These are phyloP conservation scores for Leptopilina boulardi DNA, from an alignment of 1,140 invertebrate genomes.

Conservation along the genomic window DNA sequence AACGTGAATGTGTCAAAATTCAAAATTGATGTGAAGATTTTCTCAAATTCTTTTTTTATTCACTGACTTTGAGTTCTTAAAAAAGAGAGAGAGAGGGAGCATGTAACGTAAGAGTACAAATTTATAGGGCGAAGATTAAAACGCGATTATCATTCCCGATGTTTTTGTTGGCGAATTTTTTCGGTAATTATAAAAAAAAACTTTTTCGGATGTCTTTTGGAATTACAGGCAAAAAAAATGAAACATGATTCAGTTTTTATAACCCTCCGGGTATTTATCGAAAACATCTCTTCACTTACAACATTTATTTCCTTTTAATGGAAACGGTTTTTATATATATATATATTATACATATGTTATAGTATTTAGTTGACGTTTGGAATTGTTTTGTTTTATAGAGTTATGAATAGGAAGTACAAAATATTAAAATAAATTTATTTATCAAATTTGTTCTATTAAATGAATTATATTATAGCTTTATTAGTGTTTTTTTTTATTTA, in stretches of 20 bases:
- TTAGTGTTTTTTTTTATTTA: background rate
- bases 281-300: background rate
- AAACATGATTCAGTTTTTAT: constrained; percentile 7
- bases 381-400: background rate
- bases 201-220: constrained; percentile 31
- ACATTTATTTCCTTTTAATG: background rate
- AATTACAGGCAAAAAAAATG: constrained; percentile 4
- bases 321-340: background rate
- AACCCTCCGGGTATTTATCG: background rate
- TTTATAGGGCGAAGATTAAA: constrained; percentile 41
- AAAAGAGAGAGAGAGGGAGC: constrained; percentile 61
- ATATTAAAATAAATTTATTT: background rate
- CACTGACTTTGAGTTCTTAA: constrained; percentile 71
- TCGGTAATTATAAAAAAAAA: background rate
- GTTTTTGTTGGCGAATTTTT: constrained; percentile 13
- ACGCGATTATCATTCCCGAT: constrained; percentile 9
- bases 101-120: constrained; percentile 67
- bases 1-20: constrained; percentile 74
- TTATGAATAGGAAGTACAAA: background rate
- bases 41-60: constrained; percentile 68
- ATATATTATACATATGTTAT: too few relatives aligned
- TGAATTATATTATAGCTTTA: background rate
- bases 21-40: constrained; percentile 74
- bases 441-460: background rate
- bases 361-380: background rate